Evolutionary conservation across 2,888 invertebrate genomes (phyloP).

Genomic region (Cosmopolites sordidus): DNA sequence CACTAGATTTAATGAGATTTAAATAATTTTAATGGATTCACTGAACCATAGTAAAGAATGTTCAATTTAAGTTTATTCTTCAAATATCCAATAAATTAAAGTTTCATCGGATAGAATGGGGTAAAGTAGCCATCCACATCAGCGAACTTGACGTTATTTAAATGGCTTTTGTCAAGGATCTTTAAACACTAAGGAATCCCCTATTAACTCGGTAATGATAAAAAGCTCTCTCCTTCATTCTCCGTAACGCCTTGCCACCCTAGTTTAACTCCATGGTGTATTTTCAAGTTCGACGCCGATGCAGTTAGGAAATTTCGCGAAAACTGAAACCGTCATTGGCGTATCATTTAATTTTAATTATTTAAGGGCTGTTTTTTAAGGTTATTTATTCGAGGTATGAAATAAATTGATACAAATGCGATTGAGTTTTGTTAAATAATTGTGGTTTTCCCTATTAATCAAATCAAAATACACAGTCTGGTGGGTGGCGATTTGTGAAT

Average conservation of each 20-base stretch:
- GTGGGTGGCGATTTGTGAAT: too few species aligned
- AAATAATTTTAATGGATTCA: background rate
- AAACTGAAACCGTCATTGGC: background rate
- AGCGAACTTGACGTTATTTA: background rate
- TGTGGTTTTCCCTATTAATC: too few species aligned
- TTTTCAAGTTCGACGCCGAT: constrained; percentile 2
- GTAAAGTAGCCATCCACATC: background rate
- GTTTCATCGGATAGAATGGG: background rate
- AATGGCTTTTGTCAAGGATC: constrained; percentile 11
- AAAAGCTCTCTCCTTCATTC: constrained; percentile 3
- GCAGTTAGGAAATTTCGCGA: constrained; percentile 4
- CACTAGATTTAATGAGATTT: background rate
- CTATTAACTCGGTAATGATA: constrained; percentile 14
- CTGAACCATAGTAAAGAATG: background rate
- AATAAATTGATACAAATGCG: too few species aligned
- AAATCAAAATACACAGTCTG: too few species aligned
- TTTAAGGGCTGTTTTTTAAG: too few species aligned
- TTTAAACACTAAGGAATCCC: constrained; percentile 9
- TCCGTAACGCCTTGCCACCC: background rate
- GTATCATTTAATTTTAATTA: too few species aligned
- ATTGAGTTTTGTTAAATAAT: too few species aligned
- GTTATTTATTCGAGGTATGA: too few species aligned
- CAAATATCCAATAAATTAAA: background rate
- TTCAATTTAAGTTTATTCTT: background rate
- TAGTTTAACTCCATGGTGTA: background rate